Percentiles rank a stretch among this genome's conserved stretches.
phyloP scores from a whole-genome alignment of 2,797 vertebrate species.

The Tokudaia muenninki region DNA sequence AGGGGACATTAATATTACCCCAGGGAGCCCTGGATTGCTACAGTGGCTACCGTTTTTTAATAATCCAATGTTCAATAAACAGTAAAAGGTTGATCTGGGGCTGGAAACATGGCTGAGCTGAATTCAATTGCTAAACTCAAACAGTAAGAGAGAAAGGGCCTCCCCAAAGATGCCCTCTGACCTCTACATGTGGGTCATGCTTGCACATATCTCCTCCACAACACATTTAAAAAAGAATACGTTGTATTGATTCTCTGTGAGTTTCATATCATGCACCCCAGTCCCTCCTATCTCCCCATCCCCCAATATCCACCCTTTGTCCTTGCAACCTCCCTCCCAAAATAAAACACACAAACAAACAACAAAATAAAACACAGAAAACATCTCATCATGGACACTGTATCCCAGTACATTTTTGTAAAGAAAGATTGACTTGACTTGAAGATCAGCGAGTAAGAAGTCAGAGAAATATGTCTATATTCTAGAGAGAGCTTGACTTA shows the following conservation, averaged over 20 bases:
- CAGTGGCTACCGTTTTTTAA: neutral
- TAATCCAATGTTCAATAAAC: neutral
- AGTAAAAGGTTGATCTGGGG: neutral
- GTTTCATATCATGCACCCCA: neutral
- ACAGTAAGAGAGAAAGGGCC: neutral
- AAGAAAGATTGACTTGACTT: constrained; percentile 3
- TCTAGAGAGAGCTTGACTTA: constrained; percentile 44
- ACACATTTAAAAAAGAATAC: neutral
- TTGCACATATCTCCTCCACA: neutral
- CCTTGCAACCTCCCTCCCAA: neutral
- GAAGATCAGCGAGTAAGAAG: constrained; percentile 5
- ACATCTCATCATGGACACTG: neutral
- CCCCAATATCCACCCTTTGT: neutral
- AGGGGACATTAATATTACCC: neutral
- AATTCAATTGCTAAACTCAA: neutral
- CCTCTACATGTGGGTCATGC: too few species aligned
- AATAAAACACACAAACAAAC: neutral
- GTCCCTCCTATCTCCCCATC: neutral
- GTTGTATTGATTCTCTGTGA: neutral
- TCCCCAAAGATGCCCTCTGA: neutral
- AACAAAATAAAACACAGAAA: neutral
- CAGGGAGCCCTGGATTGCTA: neutral
- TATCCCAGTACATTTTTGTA: neutral
- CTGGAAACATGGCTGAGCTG: neutral
- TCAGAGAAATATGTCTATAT: neutral